phyloP scores from a whole-genome alignment of 2,888 invertebrate genomes.

The Chesias legatella region DNA sequence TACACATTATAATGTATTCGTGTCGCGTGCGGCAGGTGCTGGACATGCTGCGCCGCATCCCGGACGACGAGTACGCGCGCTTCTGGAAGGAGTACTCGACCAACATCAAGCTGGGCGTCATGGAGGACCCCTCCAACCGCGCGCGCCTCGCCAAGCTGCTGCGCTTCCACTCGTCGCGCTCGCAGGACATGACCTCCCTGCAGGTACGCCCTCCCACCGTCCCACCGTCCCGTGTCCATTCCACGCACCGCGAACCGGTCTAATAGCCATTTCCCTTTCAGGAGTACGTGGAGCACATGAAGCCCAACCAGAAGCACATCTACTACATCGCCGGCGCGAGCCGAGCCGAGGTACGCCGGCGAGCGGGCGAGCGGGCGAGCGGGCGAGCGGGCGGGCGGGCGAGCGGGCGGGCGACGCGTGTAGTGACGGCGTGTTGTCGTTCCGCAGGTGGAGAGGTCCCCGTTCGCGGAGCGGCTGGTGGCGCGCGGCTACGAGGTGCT shows the following conservation, averaged over 20 bases:
- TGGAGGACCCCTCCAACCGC: conserved; percentile 98
- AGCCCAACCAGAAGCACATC: conserved; percentile 95
- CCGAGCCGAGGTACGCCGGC: conserved; percentile 85
- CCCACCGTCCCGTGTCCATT: no score
- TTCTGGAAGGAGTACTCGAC: conserved; percentile 99
- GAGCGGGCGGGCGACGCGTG: conserved; percentile 59
- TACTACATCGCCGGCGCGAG: conserved; percentile 97
- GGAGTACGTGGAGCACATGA: conserved; percentile 97
- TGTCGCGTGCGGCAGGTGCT: conserved; percentile 94
- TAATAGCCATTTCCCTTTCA: no score
- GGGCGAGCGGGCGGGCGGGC: conserved; percentile 76
- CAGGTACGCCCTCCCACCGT: no score
- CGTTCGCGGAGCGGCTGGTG: conserved; percentile 96
- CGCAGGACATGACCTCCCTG: conserved; percentile 84
- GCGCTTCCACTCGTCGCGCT: conserved; percentile 91
- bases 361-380: conserved; percentile 80
- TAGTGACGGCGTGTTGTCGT: no score
- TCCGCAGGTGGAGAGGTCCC: conserved; percentile 91
- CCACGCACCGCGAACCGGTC: no score
- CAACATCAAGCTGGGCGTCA: conserved; percentile 96
- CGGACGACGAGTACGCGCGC: conserved; percentile 91
- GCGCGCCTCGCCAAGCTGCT: conserved; percentile 97
- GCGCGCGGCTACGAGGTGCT: conserved; percentile 97
- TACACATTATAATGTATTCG: no score
- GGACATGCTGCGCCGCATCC: conserved; percentile 98